Conservation (phyloP, 2,797 vertebrate genomes). For the Zalophus californianus region DNA sequence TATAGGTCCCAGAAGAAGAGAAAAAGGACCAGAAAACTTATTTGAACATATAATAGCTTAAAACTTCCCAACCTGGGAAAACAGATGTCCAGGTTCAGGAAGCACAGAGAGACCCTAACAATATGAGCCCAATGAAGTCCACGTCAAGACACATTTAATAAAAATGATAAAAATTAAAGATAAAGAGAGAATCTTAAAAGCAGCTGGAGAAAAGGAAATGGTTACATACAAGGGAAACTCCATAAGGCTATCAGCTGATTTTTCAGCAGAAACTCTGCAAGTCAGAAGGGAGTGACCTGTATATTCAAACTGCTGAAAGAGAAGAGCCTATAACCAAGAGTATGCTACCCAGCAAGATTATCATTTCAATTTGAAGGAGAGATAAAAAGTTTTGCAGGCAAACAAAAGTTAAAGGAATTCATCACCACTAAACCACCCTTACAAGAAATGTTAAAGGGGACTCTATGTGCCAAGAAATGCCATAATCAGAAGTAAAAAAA, state of each 20-base stretch:
- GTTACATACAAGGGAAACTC: neutral
- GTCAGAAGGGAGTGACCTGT: neutral
- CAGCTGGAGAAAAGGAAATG: neutral
- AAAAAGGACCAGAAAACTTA: neutral
- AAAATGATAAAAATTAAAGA: neutral
- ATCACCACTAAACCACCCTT: neutral
- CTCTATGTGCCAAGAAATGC: neutral
- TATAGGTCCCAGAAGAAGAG: neutral
- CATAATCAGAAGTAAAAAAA: neutral
- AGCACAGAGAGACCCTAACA: neutral
- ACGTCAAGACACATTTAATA: neutral
- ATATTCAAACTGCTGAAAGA: neutral
- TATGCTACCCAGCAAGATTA: neutral
- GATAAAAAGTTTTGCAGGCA: neutral
- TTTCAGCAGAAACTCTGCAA: neutral
- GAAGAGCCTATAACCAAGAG: neutral
- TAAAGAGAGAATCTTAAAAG: neutral
- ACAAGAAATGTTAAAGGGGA: neutral
- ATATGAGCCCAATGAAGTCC: neutral
- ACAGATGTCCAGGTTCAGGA: neutral
- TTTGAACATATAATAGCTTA: neutral
- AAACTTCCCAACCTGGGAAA: neutral
- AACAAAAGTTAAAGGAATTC: neutral
- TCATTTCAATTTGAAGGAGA: neutral
- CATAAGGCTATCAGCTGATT: neutral